Evolutionary conservation across 2,797 vertebrate genomes (phyloP), one percentile per base, ranked within the genome.

Genomic region (Falco columbarius): DNA sequence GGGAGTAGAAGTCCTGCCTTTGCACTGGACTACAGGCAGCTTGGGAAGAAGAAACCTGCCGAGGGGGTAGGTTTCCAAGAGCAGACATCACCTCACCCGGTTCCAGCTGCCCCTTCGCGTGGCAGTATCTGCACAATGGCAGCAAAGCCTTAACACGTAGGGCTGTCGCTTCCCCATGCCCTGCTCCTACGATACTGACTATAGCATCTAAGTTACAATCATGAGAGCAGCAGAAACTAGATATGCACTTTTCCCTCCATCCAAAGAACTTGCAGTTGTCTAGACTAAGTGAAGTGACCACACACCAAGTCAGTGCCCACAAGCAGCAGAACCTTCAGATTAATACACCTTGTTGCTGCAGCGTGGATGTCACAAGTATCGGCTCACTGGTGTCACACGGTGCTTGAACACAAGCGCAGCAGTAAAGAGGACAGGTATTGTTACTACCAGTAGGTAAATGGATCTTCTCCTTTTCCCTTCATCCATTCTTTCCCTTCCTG

Each of bases 81-180:
- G n/a, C 61, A 82, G 24, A 6, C 17, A 24, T 11, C 2, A 0
- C 6, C 70, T 79, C 66, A 32, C 23, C 6, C 10, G 65, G 9
- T 44, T 51, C 52, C n/a, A 68, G 22, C n/a, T 46, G 42, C 55
- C n/a, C 81, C 47, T 62, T 86, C 58, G 54, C 29, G 61, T 30
- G 36, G 17, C 44, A 32, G 19, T 16, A 42, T 42, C 40, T 42
- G 26, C 51, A 42, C 54, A n/a, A n/a, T 1, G 74, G 30, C 34
- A 77, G 61, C 47, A 68, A 66, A 71, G 15, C 44, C 56, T 77
- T 51, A 36, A 21, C 61, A 8, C 0, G 0, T 3, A n/a, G 62
- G 26, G 16, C n/a, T 56, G 26, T 17, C 62, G 46, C 14, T n/a
- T 10, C 56, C 29, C 21, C 22, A 5, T 5, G 38, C 12, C 16